Conservation (phyloP, 2,888 invertebrate species). For the Ennomos quercinarius region DNA sequence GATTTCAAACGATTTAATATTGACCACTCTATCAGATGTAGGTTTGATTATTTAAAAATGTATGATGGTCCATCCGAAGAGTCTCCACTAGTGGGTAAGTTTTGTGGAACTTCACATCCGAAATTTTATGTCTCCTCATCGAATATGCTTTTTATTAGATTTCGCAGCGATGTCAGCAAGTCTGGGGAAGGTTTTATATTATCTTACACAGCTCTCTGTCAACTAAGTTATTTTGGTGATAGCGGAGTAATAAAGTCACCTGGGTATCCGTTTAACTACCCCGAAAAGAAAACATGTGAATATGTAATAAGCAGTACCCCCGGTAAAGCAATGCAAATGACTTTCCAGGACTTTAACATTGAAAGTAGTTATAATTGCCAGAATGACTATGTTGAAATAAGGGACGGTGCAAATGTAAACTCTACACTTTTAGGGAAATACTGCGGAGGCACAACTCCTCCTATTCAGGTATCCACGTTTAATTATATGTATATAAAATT, state of each 20-base stretch:
- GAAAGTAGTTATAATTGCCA: conserved; percentile 75
- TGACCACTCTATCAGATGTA: conserved; percentile 86
- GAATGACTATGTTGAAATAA: conserved; percentile 82
- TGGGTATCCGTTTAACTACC: conserved; percentile 90
- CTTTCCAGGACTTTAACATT: conserved; percentile 88
- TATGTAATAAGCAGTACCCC: conserved; percentile 88
- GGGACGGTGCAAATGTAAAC: conserved; percentile 89
- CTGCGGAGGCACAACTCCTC: conserved; percentile 87
- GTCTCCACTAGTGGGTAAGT: conserved; percentile 88
- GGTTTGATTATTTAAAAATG: conserved; percentile 87
- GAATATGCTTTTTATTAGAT: conserved; percentile 85
- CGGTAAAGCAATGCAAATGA: conserved; percentile 87
- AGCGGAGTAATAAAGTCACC: conserved; percentile 89
- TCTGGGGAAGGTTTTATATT: conserved; percentile 66
- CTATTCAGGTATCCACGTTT: conserved; percentile 87
- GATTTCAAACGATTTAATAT: conserved; percentile 88
- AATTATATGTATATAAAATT: conserved; percentile 91
- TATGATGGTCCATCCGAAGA: conserved; percentile 87
- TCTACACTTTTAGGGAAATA: conserved; percentile 87
- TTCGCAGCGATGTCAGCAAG: conserved; percentile 67
- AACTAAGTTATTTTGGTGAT: conserved; percentile 75
- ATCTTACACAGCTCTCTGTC: conserved; percentile 66
- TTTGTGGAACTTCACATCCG: conserved; percentile 89
- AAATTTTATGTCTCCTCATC: conserved; percentile 85
- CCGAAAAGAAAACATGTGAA: conserved; percentile 86